Conservation (phyloP, 2,797 vertebrate species). For the Malurus splendens region DNA sequence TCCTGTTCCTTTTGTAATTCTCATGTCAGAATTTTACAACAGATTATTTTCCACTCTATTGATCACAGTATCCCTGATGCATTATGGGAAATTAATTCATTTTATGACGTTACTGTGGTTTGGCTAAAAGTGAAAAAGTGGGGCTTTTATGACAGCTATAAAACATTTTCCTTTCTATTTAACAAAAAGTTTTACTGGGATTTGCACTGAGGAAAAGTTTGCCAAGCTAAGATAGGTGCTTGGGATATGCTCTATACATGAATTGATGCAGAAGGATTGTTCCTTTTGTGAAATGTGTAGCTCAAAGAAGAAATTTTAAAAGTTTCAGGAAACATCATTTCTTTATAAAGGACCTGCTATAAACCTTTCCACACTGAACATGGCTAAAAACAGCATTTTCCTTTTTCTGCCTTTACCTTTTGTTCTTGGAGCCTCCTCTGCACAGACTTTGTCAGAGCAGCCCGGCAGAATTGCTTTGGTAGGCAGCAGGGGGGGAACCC, state of each 20-base stretch:
- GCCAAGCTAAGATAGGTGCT: background rate
- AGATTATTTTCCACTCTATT: background rate
- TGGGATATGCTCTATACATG: background rate
- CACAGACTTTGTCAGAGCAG: background rate
- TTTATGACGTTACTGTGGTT: slow-evolving; percentile 38
- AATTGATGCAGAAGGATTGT: background rate
- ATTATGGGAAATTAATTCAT: slow-evolving; percentile 30
- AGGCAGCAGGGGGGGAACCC: background rate
- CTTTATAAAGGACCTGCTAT: background rate
- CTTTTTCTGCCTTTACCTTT: background rate
- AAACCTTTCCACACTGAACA: background rate
- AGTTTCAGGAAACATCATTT: background rate
- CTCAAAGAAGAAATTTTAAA: background rate
- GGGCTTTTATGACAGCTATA: slow-evolving; percentile 1
- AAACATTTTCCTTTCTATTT: slow-evolving; percentile 37
- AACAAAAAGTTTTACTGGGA: slow-evolving; percentile 38
- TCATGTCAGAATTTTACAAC: background rate
- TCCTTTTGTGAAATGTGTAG: background rate
- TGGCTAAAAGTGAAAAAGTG: slow-evolving; percentile 41
- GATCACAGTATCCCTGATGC: background rate
- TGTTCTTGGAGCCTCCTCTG: background rate
- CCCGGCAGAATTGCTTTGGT: accelerated
- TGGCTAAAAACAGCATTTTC: background rate
- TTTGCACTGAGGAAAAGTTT: background rate
- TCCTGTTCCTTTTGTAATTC: background rate